Base-by-base conservation (phyloP, 1,140 invertebrate genomes). In the Pseudoatta argentina region DNA sequence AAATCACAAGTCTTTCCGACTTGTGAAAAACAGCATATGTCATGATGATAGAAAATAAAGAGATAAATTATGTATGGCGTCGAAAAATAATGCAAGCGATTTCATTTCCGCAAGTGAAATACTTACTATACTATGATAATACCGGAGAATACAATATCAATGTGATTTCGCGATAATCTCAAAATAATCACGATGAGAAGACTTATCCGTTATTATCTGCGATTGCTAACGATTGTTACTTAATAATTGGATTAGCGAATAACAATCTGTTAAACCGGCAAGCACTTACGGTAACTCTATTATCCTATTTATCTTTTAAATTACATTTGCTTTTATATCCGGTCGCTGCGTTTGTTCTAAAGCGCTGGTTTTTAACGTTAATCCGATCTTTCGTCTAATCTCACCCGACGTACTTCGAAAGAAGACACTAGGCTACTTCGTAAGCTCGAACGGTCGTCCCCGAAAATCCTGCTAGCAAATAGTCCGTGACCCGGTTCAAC, bases 391-490 rank as follows among this genome's bases (percentile, higher is more conserved):
- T 39, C 18, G 24, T 72, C 39, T 82, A 82, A 73, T 82, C 24
- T 59, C 79, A 82, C 55, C 53, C 0, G 18, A 44, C 24, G 34
- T 72, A 82, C 53, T 72, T 82, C 30, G 24, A 82, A 73, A 82
- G 79, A 82, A 82, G 61, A 82, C 57, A 82, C 55, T 12, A 21
- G 7, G 53, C 53, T 72, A 82, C 39, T 82, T 82, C 55, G 78
- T 71, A 81, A 81, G 64, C 78, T 71, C 51, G 78, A 59, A 30
- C 27, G 59, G 69, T 86, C 63, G 76, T 78, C 86, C 64, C 44
- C 55, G 86, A 79, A 87, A 89, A 82, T 89, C 88, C 79, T 57
- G 10, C 67, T 73, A 71, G 67, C 59, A 85, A 85, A 71, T 81
- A 53, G 59, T 53, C 75, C 79, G 86, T 86, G 73, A 82, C 63